Evolutionary conservation across 2,113 vertebrate species (phyloP).

Genomic region (Martes martes): DNA sequence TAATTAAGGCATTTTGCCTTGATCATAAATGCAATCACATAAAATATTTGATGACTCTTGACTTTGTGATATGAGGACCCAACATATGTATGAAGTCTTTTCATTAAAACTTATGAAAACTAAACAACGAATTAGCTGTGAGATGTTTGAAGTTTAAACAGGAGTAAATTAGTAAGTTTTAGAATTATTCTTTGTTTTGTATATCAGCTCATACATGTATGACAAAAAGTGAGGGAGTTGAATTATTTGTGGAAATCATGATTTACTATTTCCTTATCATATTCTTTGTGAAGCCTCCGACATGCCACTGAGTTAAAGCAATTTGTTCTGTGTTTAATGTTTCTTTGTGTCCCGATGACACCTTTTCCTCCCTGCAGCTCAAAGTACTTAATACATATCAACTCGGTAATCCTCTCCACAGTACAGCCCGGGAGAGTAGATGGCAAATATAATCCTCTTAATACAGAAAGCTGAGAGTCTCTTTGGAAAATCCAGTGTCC

Average conservation of each 20-base stretch:
- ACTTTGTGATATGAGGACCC: background rate
- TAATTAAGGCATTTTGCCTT: constrained; percentile 54
- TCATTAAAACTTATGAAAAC: constrained; percentile 43
- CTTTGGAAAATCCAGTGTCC: background rate
- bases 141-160: constrained; percentile 36
- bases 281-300: constrained; percentile 27
- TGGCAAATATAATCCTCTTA: constrained; percentile 1
- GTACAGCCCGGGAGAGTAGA: background rate
- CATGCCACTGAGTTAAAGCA: background rate
- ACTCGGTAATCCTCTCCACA: background rate
- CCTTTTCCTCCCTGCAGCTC: background rate
- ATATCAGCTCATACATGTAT: background rate
- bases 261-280: constrained; percentile 18
- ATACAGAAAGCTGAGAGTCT: background rate
- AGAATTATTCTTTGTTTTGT: constrained; percentile 3
- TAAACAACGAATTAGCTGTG: constrained; percentile 14
- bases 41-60: constrained; percentile 52
- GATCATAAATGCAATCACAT: constrained; percentile 44
- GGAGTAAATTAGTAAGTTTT: constrained; percentile 11
- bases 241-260: constrained; percentile 13
- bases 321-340: constrained; percentile 31
- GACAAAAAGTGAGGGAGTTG: background rate
- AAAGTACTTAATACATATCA: background rate
- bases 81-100: constrained; percentile 32
- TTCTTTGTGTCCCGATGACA: background rate